Conservation (phyloP, 1,140 invertebrate genomes). For the Philotrypesis tridentata region DNA sequence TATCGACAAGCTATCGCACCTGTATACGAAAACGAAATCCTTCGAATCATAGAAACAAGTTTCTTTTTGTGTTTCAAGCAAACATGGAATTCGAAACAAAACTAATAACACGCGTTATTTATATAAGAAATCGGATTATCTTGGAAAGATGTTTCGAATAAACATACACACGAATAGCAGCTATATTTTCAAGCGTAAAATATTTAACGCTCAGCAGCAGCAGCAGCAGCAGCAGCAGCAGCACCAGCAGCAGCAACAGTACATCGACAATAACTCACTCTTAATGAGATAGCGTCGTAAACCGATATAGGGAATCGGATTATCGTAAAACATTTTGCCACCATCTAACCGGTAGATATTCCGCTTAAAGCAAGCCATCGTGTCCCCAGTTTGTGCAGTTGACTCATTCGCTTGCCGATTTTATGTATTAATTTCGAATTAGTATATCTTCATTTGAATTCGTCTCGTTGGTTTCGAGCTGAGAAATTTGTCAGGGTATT, state of each 20-base stretch:
- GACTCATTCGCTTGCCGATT: constrained; percentile 21
- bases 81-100: background rate
- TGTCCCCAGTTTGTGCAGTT: background rate
- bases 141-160: background rate
- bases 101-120: background rate
- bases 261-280: constrained; percentile 26
- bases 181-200: background rate
- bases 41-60: background rate
- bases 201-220: background rate
- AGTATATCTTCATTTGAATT: constrained; percentile 35
- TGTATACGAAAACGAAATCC: background rate
- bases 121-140: background rate
- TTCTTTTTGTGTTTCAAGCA: background rate
- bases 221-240: too few species aligned
- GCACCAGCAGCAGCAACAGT: background rate
- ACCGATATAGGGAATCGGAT: constrained; percentile 27
- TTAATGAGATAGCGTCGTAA: constrained; percentile 35
- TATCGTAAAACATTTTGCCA: constrained; percentile 42
- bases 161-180: too few species aligned
- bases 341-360: background rate
- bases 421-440: constrained; percentile 34
- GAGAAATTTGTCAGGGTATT: constrained; percentile 15
- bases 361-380: background rate
- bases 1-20: background rate
- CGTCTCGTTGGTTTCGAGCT: background rate